Evolutionary conservation across 2,113 vertebrate species (phyloP).

Genomic region (Hemiprocne comata): DNA sequence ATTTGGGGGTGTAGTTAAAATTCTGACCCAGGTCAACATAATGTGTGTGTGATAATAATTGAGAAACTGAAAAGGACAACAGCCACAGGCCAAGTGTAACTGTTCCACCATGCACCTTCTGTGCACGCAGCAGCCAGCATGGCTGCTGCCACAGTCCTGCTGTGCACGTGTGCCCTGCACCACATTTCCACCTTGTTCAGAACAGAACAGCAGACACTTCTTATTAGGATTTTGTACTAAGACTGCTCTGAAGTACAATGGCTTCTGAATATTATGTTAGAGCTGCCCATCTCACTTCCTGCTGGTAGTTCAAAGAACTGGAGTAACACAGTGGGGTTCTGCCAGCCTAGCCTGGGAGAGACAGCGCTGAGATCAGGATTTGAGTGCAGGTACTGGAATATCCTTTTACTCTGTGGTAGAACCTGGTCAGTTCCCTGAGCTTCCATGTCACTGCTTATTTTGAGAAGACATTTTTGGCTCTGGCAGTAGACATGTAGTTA

Average conservation of each 20-base stretch:
- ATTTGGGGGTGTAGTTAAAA: neutral
- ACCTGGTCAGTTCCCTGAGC: neutral
- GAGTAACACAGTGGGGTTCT: neutral
- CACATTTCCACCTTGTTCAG: neutral
- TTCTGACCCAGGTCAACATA: neutral
- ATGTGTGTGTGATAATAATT: neutral
- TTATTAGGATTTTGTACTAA: neutral
- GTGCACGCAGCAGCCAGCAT: neutral
- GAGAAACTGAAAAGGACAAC: neutral
- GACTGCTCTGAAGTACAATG: neutral
- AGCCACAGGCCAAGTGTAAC: accelerated
- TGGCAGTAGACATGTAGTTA: neutral
- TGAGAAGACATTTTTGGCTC: neutral
- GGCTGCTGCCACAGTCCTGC: neutral
- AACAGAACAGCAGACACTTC: neutral
- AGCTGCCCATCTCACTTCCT: neutral
- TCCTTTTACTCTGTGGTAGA: neutral
- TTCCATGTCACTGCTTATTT: neutral
- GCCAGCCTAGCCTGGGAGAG: neutral
- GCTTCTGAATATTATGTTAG: neutral
- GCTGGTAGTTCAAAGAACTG: neutral
- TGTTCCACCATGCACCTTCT: neutral
- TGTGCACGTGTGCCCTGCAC: too few species aligned
- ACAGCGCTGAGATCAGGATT: accelerated
- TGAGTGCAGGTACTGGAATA: neutral